Evolutionary conservation across 2,888 invertebrate genomes (phyloP).

Genomic region (Coenonympha arcania): DNA sequence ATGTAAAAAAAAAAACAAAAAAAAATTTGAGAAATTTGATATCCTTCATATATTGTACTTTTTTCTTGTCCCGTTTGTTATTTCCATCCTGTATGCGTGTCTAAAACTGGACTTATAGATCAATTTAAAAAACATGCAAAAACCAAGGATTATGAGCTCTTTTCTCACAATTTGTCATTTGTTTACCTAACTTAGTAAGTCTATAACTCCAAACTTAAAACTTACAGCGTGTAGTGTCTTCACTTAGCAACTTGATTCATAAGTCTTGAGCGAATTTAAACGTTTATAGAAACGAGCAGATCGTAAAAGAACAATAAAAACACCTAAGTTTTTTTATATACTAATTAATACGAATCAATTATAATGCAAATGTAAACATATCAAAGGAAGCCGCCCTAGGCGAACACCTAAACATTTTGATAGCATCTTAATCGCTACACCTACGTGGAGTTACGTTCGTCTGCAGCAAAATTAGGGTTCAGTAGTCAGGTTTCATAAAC

Average conservation of each 20-base stretch:
- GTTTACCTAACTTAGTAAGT: too few relatives aligned
- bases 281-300: not conserved
- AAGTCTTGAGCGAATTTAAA: not conserved
- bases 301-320: not conserved
- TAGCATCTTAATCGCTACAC: slow-evolving; percentile 59
- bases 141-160: too few relatives aligned
- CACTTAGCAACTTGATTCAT: not conserved
- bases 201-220: too few relatives aligned
- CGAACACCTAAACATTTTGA: slow-evolving; percentile 49
- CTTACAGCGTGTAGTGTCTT: too few relatives aligned
- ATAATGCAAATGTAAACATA: slow-evolving; percentile 23
- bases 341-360: slow-evolving; percentile 26
- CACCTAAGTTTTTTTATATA: not conserved
- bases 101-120: too few relatives aligned
- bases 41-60: too few relatives aligned
- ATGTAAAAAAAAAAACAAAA: too few relatives aligned
- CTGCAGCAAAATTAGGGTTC: slow-evolving; percentile 17
- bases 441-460: slow-evolving; percentile 60
- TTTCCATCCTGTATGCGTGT: too few relatives aligned
- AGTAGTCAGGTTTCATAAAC: not conserved
- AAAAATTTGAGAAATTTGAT: too few relatives aligned
- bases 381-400: slow-evolving; percentile 45
- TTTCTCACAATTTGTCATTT: too few relatives aligned
- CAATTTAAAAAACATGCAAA: too few relatives aligned
- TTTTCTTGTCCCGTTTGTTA: too few relatives aligned